Evolutionary conservation across 2,888 invertebrate genomes (phyloP), one percentile per base, ranked within the genome.

Genomic region (Agonopterix arenella): DNA sequence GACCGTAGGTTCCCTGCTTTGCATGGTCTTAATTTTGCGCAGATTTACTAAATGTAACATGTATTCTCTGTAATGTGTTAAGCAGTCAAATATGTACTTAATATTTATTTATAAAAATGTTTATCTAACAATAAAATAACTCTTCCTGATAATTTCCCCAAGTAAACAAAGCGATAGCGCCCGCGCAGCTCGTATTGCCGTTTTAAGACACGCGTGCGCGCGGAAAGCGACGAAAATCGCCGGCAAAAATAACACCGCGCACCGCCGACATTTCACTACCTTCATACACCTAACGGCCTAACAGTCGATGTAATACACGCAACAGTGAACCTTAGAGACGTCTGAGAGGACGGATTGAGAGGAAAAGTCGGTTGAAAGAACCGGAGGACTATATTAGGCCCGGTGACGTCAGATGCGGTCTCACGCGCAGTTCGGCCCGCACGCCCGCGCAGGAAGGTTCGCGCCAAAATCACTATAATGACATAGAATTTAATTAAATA

Each of bases 201-300:
- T 88, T 86, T 88, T 70, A 84, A 86, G 88, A 65, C 82, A 81
- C 76, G 79, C 77, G 71, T 72, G 67, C 61, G 67, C 62, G 62
- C 58, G 65, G 76, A 75, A 80, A 79, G 76, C 80, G 76, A 73
- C 74, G 81, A 76, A 81, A 80, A 81, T 75, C 75, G 74, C 77
- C 73, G 73, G 83, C 85, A 77, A 86, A 89, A 89, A 89, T 89
- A 89, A 86, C 88, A 80, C 72, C 61, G 70, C 71, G 71, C 69
- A 61, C 55, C 59, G 63, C 74, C 73, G 75, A 80, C 77, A 78
- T 80, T 80, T 80, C 76, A 69, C 70, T 60, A 52, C 28, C 28
- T 28, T 28, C 28, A 28, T 28, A 28, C 28, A 28, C 28, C 28
- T 28, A 28, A 28, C 1, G 4, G 7, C 28, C 28, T 28, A 28